phyloP scores from a whole-genome alignment of 2,113 vertebrate species.

The Atlantisia rogersi region DNA sequence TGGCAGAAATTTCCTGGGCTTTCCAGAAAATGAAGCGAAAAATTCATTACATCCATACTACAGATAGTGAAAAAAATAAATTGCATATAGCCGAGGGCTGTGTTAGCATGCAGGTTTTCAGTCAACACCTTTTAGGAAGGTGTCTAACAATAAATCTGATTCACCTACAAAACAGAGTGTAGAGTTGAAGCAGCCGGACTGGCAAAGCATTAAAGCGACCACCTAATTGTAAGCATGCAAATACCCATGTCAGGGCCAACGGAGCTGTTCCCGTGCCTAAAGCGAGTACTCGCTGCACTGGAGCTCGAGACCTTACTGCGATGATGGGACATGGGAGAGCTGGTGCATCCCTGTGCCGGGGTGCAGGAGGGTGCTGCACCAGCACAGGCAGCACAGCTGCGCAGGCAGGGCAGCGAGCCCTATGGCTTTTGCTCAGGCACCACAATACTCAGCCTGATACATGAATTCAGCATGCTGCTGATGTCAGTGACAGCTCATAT shows the following conservation, averaged over 20 bases:
- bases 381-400: neutral
- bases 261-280: neutral
- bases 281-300: neutral
- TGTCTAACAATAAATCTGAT: neutral
- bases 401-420: neutral
- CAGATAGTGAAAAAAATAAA: neutral
- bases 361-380: neutral
- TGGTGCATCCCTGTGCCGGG: accelerated
- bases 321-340: accelerated
- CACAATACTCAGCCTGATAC: neutral
- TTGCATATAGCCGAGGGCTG: neutral
- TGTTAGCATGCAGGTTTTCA: neutral
- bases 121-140: neutral
- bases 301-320: neutral
- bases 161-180: neutral
- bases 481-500: accelerated
- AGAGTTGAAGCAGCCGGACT: neutral
- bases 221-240: neutral
- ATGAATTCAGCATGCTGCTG: accelerated
- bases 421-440: neutral
- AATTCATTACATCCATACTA: neutral
- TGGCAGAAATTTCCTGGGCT: neutral
- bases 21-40: neutral
- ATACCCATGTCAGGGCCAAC: neutral
- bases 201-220: neutral